Conservation (phyloP, 2,888 invertebrate genomes). For the Euplexia lucipara region DNA sequence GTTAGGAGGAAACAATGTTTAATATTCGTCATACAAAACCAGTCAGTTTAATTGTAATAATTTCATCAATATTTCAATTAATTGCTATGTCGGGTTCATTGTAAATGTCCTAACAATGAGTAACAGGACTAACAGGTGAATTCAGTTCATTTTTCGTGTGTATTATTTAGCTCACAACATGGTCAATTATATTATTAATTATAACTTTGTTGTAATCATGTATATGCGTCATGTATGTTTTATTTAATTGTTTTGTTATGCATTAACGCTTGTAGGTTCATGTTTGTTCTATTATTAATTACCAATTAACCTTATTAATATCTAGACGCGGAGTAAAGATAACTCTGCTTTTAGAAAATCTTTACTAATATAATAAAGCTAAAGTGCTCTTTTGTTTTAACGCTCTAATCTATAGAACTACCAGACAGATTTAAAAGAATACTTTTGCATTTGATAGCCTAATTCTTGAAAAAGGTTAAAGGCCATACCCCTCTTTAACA, state of each 20-base stretch:
- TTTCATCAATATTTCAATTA: slow-evolving; percentile 38
- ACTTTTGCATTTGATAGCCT: no score
- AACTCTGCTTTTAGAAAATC: no score
- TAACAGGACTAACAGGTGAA: slow-evolving; percentile 35
- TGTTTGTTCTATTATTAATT: not conserved
- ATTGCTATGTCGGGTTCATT: slow-evolving; percentile 28
- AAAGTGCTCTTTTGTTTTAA: no score
- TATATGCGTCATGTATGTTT: slow-evolving; percentile 20
- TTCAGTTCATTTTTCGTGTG: slow-evolving; percentile 7
- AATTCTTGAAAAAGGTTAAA: no score
- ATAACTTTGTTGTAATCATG: not conserved
- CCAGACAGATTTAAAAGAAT: no score
- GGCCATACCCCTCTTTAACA: no score
- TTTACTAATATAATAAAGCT: no score
- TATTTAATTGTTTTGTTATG: slow-evolving; percentile 2
- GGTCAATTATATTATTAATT: slow-evolving; percentile 18
- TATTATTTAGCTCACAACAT: slow-evolving; percentile 10
- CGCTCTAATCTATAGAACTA: no score
- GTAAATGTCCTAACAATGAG: slow-evolving; percentile 29
- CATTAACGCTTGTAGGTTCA: not conserved
- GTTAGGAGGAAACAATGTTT: slow-evolving; percentile 23
- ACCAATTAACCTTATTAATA: not conserved
- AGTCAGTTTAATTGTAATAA: slow-evolving; percentile 40
- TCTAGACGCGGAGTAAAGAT: no score
- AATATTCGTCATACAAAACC: slow-evolving; percentile 45